Base-by-base conservation (phyloP, 1,140 invertebrate species). In the Phthorimaea operculella region DNA sequence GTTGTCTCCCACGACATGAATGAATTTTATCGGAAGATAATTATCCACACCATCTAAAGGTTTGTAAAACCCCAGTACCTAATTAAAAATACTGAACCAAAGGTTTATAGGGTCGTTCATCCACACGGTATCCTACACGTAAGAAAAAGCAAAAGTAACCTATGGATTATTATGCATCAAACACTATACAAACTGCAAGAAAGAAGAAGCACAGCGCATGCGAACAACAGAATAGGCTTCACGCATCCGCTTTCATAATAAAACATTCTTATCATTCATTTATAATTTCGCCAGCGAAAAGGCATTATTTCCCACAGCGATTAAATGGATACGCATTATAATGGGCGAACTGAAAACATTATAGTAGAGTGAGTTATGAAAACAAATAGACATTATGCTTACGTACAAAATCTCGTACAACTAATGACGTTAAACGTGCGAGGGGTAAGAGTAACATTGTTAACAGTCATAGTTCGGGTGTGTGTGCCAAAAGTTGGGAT, bases 301-400 rank as follows among this genome's bases (percentile, higher is more conserved):
- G 21, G 21, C 55, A 66, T 63, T 59, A 53, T 50, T 63, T 59
- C 61, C 57, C 61, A 63, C 61, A 63, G 57, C 44, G 57, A 63
- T 63, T 59, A 62, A 53, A 44, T 55, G 49, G 28, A 42, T 16
- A 63, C 45, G 63, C 69, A 74, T 77, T 77, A 76, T 47, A 74
- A 79, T 74, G 71, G 70, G 66, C 62, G 53, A 61, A 66, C 66
- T 63, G 72, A 70, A 73, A 70, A 76, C 58, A 59, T 51, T 60
- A 54, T 64, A 47, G 54, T 21, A 52, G 51, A 59, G 60, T 64
- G 69, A 66, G 58, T 76, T 81, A 79, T 75, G 75, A 79, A 83
- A 83, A 80, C 80, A 83, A 79, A 79, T 75, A 78, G 68, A 74
- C 71, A 79, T 79, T 75, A 79, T 72, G 67, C 72, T 67, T 80